Evolutionary conservation across 2,888 invertebrate genomes (phyloP).

Genomic region (Luperina nickerlii): DNA sequence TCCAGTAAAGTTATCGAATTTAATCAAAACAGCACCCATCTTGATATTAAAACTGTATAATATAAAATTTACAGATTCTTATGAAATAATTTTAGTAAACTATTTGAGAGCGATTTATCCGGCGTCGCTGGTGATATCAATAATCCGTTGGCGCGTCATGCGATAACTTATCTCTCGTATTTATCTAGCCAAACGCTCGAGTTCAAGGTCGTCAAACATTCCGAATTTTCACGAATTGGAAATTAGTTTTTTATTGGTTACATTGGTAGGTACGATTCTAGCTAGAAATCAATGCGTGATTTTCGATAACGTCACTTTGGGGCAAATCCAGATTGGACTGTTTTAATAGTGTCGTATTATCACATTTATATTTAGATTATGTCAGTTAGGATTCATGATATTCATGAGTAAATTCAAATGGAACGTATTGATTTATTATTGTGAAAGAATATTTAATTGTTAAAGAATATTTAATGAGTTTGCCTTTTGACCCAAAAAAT

Average conservation of each 20-base stretch:
- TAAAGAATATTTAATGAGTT: too few relatives aligned
- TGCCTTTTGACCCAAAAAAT: conserved; percentile 1
- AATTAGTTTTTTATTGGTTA: conserved; percentile 40
- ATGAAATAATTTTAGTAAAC: conserved; percentile 20
- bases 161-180: conserved; percentile 65
- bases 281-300: conserved; percentile 15
- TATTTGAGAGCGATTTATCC: conserved; percentile 27
- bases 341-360: conserved; percentile 29
- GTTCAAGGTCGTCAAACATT: conserved; percentile 62
- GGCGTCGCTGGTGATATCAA: conserved; percentile 45
- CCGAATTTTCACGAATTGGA: conserved; percentile 52
- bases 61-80: conserved; percentile 27
- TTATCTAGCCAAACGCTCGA: conserved; percentile 58
- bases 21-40: background rate
- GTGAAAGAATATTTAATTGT: background rate
- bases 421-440: background rate
- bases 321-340: conserved; percentile 10
- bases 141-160: conserved; percentile 60
- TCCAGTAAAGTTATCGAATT: conserved; percentile 13
- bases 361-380: conserved; percentile 34
- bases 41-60: background rate
- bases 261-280: background rate
- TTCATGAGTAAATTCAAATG: conserved; percentile 18
- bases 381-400: background rate
- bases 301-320: conserved; percentile 19